These are phyloP conservation scores for Mechanitis messenoides DNA, from an alignment of 2,888 invertebrate genomes.

Conservation along the genomic window DNA sequence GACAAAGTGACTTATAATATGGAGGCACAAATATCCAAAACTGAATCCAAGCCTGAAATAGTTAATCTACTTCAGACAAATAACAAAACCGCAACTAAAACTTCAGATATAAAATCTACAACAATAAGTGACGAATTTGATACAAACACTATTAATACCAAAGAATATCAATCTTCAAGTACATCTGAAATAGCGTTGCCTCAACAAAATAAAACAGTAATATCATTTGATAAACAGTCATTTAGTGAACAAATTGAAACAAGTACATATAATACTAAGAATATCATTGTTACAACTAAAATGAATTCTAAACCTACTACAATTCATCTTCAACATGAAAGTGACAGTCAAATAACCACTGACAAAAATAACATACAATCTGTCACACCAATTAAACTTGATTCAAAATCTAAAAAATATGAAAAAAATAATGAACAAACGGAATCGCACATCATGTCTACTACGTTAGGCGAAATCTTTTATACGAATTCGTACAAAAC, in stretches of 20 bases:
- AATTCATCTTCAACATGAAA: not conserved
- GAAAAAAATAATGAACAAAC: too few relatives aligned
- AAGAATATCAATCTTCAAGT: not conserved
- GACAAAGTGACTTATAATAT: too few relatives aligned
- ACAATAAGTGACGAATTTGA: not conserved
- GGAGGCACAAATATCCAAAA: too few relatives aligned
- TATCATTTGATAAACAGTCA: not conserved
- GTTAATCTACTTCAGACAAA: not conserved
- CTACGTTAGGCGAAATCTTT: not conserved
- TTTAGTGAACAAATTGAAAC: not conserved
- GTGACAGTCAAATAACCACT: not conserved
- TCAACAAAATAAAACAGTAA: not conserved
- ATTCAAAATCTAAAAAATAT: too few relatives aligned
- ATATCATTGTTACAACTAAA: not conserved
- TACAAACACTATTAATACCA: not conserved
- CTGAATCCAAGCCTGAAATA: too few relatives aligned
- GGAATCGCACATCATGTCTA: too few relatives aligned
- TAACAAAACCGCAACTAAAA: constrained; percentile 1
- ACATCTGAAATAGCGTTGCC: not conserved
- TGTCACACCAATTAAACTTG: too few relatives aligned
- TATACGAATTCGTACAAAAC: not conserved
- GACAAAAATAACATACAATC: not conserved
- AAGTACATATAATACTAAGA: not conserved
- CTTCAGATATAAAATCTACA: not conserved
- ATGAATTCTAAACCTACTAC: not conserved